A percentile compares a stretch with the other conserved stretches of the same genome.
These are phyloP conservation scores for Coracopsis vasa DNA, from an alignment of 2,113 vertebrate genomes.

Conservation along the genomic window DNA sequence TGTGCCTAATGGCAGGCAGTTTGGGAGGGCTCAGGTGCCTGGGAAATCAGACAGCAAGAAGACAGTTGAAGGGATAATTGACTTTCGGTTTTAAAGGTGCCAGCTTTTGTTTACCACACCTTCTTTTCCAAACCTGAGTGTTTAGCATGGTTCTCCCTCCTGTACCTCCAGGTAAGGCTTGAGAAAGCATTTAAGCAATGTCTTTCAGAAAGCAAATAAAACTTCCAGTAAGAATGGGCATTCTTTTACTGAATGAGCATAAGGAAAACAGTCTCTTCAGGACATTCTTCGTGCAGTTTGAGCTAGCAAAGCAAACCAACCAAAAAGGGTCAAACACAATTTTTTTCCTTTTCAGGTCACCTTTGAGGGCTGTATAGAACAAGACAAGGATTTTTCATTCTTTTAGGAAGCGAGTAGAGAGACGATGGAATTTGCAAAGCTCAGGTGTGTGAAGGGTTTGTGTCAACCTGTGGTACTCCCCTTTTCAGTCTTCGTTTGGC, in stretches of 20 bases:
- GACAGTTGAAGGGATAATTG: background rate
- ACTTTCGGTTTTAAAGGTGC: background rate
- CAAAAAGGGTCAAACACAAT: background rate
- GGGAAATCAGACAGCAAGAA: background rate
- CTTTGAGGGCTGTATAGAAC: background rate
- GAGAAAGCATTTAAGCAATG: background rate
- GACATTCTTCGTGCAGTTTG: background rate
- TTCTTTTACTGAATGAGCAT: background rate
- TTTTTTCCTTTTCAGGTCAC: background rate
- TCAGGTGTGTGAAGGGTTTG: background rate
- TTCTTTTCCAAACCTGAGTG: background rate
- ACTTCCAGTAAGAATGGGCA: background rate
- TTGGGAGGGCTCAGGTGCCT: background rate
- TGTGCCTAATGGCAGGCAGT: background rate
- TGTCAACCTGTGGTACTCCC: background rate
- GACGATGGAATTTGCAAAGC: background rate
- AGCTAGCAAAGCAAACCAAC: background rate
- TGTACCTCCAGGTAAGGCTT: background rate
- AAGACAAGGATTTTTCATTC: slow-evolving; percentile 19
- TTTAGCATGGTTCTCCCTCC: background rate
- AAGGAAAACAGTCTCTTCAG: background rate
- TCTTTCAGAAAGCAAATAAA: background rate
- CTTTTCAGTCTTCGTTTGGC: background rate
- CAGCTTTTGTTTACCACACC: background rate
- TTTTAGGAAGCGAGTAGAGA: slow-evolving; percentile 2